Percentiles rank a stretch among this genome's conserved stretches.
Evolutionary conservation across 2,113 vertebrate species (phyloP).

Genomic region (Toxostoma redivivum): DNA sequence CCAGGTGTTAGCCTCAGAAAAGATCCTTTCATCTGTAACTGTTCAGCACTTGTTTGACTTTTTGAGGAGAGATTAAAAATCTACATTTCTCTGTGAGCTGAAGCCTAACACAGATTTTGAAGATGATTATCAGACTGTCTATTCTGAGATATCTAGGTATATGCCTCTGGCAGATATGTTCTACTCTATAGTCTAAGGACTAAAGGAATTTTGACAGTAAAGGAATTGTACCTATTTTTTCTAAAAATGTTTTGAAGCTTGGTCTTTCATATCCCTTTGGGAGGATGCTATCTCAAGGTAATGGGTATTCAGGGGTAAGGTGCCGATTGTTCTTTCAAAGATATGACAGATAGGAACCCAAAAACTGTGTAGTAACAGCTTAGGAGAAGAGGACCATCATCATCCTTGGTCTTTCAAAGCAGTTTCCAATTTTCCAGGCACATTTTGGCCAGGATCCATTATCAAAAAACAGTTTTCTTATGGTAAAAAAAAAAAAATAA

Average conservation of each 20-base stretch:
- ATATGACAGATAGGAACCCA: neutral
- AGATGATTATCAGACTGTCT: neutral
- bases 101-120: neutral
- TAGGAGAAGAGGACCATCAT: neutral
- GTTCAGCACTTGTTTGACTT: neutral
- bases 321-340: neutral
- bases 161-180: neutral
- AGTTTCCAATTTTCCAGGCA: neutral
- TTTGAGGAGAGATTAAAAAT: neutral
- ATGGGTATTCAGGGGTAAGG: neutral
- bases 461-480: neutral
- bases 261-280: neutral
- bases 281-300: neutral
- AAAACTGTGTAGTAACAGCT: neutral
- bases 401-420: neutral
- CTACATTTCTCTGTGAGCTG: neutral
- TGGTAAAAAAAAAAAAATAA: neutral
- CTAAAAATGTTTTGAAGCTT: neutral
- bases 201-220: neutral
- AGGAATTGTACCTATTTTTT: neutral
- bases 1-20: neutral
- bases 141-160: neutral
- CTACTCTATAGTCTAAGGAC: neutral
- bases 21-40: neutral
- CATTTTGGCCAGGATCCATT: neutral